A percentile compares a stretch with the other conserved stretches of the same genome.
Evolutionary conservation across 2,888 invertebrate species (phyloP).

Genomic region (Drosophila mulleri): DNA sequence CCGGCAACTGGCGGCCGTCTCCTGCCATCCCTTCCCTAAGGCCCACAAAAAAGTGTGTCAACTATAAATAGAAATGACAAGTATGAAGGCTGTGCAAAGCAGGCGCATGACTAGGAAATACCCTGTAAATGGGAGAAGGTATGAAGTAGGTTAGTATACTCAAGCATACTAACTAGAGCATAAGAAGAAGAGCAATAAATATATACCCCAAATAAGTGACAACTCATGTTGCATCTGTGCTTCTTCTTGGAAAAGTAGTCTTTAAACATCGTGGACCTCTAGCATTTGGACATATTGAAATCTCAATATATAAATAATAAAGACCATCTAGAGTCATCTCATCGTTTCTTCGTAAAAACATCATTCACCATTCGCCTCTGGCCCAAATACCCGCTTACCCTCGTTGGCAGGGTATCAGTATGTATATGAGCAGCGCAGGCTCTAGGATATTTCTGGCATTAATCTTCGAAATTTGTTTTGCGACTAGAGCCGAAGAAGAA

Average conservation of each 20-base stretch:
- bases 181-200: no score
- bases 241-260: no score
- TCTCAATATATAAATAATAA: no score
- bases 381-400: neutral
- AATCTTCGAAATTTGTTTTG: constrained; percentile 73
- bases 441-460: constrained; percentile 47
- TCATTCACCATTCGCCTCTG: no score
- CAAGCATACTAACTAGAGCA: neutral
- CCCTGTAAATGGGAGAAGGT: neutral
- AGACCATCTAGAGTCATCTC: no score
- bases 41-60: constrained; percentile 41
- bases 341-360: no score
- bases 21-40: constrained; percentile 1
- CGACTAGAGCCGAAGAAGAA: constrained; percentile 19
- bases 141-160: neutral
- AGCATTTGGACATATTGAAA: no score
- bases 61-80: constrained; percentile 37
- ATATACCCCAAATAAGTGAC: no score
- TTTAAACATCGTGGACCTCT: no score
- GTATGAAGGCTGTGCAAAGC: neutral
- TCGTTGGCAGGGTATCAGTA: neutral
- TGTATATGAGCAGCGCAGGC: constrained; percentile 7
- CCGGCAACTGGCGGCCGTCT: constrained; percentile 1
- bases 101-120: constrained; percentile 1
- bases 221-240: no score